Percentiles rank a stretch among this genome's conserved stretches.
Conservation (phyloP, 1,140 invertebrate genomes). For the Drosophila micromelanica region DNA sequence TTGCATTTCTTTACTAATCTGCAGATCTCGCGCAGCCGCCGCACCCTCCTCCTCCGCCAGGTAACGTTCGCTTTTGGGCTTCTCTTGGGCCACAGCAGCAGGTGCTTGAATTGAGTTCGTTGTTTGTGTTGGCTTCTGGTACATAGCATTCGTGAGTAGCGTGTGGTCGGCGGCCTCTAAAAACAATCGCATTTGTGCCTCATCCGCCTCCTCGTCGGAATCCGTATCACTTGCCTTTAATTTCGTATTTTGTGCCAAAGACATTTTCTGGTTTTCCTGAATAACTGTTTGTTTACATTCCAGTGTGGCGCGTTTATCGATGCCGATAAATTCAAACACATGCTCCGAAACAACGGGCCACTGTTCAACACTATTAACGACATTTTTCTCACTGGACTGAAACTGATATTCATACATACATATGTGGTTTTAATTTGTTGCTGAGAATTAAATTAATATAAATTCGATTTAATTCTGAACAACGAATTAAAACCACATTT, state of each 20-base stretch:
- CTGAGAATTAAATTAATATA: no score
- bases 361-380: conserved; percentile 2
- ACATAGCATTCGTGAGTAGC: conserved; percentile 61
- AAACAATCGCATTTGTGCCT: conserved; percentile 50
- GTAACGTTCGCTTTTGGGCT: conserved; percentile 52
- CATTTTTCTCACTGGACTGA: background rate
- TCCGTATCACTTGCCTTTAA: conserved; percentile 37
- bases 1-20: conserved; percentile 62
- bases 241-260: conserved; percentile 13
- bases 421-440: no score
- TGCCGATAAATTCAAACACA: background rate
- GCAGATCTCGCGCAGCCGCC: conserved; percentile 26
- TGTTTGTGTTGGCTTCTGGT: conserved; percentile 9
- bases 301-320: background rate
- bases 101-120: background rate
- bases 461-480: no score
- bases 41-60: conserved; percentile 37
- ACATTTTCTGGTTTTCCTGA: background rate
- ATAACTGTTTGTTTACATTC: background rate
- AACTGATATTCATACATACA: no score
- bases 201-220: conserved; percentile 57
- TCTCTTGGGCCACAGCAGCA: background rate
- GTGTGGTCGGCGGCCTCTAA: conserved; percentile 62
- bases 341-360: conserved; percentile 10
- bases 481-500: no score